phyloP scores from a whole-genome alignment of 2,113 vertebrate species.

The Globicephala melas region DNA sequence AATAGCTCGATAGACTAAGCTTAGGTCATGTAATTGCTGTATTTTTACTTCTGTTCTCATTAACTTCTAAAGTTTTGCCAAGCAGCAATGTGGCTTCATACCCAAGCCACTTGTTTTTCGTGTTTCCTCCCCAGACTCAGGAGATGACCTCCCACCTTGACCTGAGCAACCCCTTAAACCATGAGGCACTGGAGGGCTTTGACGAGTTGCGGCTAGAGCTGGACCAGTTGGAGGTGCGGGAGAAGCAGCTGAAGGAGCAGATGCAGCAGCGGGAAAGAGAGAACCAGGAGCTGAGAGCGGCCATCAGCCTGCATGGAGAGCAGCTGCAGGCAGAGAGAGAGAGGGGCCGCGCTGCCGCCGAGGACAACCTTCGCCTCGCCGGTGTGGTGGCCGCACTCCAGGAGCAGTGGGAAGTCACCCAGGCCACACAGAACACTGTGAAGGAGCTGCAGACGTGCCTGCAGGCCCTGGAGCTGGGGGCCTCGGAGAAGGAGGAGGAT shows the following conservation, averaged over 20 bases:
- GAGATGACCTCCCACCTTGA: constrained; percentile 88
- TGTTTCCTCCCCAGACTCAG: constrained; percentile 80
- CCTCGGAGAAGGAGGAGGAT: constrained; percentile 68
- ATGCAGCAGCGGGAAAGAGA: constrained; percentile 90
- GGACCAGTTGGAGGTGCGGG: constrained; percentile 90
- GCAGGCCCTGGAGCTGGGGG: constrained; percentile 74
- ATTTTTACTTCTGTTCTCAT: not conserved
- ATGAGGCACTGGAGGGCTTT: constrained; percentile 84
- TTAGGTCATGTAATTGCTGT: not conserved
- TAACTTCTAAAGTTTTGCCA: not conserved
- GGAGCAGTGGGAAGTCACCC: constrained; percentile 85
- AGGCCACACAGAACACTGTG: constrained; percentile 79
- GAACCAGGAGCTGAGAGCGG: constrained; percentile 84
- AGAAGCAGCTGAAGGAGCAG: constrained; percentile 85
- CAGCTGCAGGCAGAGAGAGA: constrained; percentile 78
- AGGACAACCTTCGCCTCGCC: constrained; percentile 83
- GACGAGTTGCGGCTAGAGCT: constrained; percentile 93
- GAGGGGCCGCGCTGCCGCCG: constrained; percentile 69
- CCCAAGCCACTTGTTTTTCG: not conserved
- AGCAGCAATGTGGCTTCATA: not conserved
- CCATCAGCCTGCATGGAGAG: constrained; percentile 69
- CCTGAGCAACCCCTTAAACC: constrained; percentile 83
- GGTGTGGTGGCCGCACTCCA: constrained; percentile 83
- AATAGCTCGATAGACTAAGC: not conserved
- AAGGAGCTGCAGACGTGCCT: constrained; percentile 82